Evolutionary conservation across 35 echinoderm and acorn worm species (phyloP).

Genomic region (Eucidaris tribuloides): DNA sequence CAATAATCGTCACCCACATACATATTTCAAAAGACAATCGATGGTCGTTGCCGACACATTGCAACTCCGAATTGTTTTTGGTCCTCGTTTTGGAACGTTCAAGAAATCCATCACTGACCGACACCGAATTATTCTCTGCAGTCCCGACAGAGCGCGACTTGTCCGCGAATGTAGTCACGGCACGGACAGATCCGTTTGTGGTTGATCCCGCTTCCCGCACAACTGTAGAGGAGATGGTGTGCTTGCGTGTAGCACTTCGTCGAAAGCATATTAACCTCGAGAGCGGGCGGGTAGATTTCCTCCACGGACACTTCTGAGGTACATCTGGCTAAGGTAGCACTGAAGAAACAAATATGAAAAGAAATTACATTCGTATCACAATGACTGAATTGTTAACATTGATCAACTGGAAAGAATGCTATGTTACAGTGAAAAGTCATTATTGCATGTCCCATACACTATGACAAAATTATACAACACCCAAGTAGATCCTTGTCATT

Average conservation of each 20-base stretch:
- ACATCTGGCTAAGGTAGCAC: constrained; percentile 17
- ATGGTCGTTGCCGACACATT: too few species aligned
- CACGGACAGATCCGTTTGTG: constrained; percentile 74
- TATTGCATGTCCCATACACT: too few species aligned
- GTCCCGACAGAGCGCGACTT: constrained; percentile 79
- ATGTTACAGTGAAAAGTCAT: too few species aligned
- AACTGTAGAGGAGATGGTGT: constrained; percentile 68
- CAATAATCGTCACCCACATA: too few species aligned
- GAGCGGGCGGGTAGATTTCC: constrained; percentile 60
- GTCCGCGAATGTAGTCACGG: constrained; percentile 78
- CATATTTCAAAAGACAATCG: too few species aligned
- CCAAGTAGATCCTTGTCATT: too few species aligned
- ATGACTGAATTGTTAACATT: too few species aligned
- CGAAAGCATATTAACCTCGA: neutral
- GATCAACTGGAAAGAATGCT: too few species aligned
- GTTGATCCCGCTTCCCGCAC: constrained; percentile 54
- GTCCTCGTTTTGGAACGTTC: too few species aligned
- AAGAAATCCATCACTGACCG: neutral
- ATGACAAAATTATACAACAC: too few species aligned
- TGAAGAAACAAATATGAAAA: neutral
- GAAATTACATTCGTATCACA: too few species aligned
- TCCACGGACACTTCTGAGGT: constrained; percentile 24
- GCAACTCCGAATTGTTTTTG: too few species aligned
- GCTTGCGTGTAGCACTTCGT: constrained; percentile 54
- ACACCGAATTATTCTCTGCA: constrained; percentile 44